These are phyloP conservation scores for Fregata magnificens DNA, from an alignment of 2,113 vertebrate genomes.

Conservation along the genomic window DNA sequence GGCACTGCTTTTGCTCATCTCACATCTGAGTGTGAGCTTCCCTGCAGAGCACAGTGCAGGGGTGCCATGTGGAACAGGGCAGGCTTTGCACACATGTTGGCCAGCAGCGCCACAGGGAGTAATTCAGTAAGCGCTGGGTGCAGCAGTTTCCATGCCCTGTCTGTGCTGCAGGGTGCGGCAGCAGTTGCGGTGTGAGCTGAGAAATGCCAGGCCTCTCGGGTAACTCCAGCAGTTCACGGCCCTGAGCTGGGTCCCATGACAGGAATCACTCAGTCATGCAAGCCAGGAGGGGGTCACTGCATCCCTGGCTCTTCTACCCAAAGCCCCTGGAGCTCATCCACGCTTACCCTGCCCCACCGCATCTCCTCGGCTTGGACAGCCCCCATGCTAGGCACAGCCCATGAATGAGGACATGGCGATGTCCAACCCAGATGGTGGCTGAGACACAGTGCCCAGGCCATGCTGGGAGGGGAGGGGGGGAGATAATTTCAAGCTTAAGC, in stretches of 20 bases:
- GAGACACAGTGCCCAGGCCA: not conserved
- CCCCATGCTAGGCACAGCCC: not conserved
- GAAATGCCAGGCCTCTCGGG: not conserved
- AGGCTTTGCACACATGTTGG: not conserved
- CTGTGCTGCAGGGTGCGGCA: not conserved
- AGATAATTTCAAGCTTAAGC: not conserved
- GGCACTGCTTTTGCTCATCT: not conserved
- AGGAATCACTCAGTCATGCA: not conserved
- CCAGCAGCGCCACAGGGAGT: not conserved
- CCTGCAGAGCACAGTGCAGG: not conserved
- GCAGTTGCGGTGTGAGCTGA: not conserved
- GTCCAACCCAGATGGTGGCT: not conserved
- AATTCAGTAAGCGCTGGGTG: not conserved
- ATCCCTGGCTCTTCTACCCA: not conserved
- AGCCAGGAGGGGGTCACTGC: not conserved
- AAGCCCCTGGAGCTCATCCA: not conserved
- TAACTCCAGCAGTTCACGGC: not conserved
- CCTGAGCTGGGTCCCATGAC: slow-evolving; percentile 3
- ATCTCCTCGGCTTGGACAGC: not conserved
- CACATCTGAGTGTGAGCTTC: not conserved
- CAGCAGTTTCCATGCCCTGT: slow-evolving; percentile 30
- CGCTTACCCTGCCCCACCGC: accelerated
- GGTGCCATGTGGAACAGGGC: accelerated
- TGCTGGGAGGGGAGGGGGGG: accelerated
- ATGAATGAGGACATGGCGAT: accelerated